Evolutionary conservation across 2,888 invertebrate genomes (phyloP).

Genomic region (Alloplasta piceator): DNA sequence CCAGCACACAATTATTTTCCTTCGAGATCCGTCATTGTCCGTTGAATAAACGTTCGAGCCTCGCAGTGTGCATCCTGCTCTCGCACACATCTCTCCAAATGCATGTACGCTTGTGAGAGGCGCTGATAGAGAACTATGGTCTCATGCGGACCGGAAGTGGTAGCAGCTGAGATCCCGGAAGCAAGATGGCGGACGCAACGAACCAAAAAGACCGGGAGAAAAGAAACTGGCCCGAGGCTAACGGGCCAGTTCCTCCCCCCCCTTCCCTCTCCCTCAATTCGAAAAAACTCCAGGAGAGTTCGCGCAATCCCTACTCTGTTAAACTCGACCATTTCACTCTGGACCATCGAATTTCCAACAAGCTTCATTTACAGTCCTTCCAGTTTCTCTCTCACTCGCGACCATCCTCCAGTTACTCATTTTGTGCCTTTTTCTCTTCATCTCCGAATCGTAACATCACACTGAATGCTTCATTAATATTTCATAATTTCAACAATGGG

Average conservation of each 20-base stretch:
- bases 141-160: slow-evolving; percentile 68
- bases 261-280: neutral
- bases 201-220: neutral
- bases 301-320: slow-evolving; percentile 26
- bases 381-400: neutral
- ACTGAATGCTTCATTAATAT: slow-evolving; percentile 55
- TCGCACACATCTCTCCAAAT: slow-evolving; percentile 21
- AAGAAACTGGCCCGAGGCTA: slow-evolving; percentile 20
- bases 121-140: neutral
- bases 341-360: slow-evolving; percentile 58
- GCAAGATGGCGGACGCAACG: slow-evolving; percentile 69
- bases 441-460: slow-evolving; percentile 15
- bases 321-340: slow-evolving; percentile 32
- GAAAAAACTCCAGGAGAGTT: slow-evolving; percentile 37
- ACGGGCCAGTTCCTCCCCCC: slow-evolving; percentile 12
- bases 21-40: slow-evolving; percentile 64
- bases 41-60: slow-evolving; percentile 42
- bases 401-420: slow-evolving; percentile 3
- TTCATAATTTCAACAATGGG: slow-evolving; percentile 36
- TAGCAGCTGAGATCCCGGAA: slow-evolving; percentile 76
- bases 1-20: slow-evolving; percentile 67
- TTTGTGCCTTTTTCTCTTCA: slow-evolving; percentile 15
- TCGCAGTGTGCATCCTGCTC: slow-evolving; percentile 50
- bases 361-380: slow-evolving; percentile 41
- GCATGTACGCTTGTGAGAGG: neutral